A percentile compares a stretch with the other conserved stretches of the same genome.
Evolutionary conservation across 2,113 vertebrate species (phyloP).

Genomic region (Xiphophorus couchianus): DNA sequence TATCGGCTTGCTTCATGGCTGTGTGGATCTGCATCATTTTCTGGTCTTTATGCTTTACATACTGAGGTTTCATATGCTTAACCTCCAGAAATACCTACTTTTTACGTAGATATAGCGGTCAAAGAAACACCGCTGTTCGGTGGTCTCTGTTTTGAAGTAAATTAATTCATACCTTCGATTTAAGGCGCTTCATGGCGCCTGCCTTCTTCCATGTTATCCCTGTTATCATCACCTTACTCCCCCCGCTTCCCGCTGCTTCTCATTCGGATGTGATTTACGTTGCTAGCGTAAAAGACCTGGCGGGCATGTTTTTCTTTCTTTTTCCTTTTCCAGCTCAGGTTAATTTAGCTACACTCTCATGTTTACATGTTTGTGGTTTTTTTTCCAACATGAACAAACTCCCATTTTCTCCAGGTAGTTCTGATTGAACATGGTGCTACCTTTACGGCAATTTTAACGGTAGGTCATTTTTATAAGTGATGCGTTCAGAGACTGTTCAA

Average conservation of each 20-base stretch:
- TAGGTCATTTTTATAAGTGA: not conserved
- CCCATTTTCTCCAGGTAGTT: too few species aligned
- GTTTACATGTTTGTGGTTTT: not conserved
- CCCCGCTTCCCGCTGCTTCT: constrained; percentile 7
- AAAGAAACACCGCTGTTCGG: not conserved
- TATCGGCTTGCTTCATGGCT: constrained; percentile 17
- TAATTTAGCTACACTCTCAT: not conserved
- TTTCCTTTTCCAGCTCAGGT: not conserved
- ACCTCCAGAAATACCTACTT: not conserved
- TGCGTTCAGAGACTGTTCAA: constrained; percentile 19
- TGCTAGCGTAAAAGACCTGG: not conserved
- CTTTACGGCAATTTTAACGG: not conserved
- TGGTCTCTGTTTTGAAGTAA: constrained; percentile 17
- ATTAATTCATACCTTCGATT: constrained; percentile 16
- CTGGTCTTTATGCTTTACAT: not conserved
- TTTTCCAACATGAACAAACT: constrained; percentile 5
- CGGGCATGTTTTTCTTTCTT: not conserved
- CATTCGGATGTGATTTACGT: not conserved
- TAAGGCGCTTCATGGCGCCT: constrained; percentile 59
- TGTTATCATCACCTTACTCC: constrained; percentile 53
- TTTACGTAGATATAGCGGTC: too few species aligned
- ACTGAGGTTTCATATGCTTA: not conserved
- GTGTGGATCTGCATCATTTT: constrained; percentile 1
- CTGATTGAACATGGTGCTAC: constrained; percentile 17
- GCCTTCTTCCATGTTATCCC: constrained; percentile 48